phyloP scores from a whole-genome alignment of 2,797 vertebrate genomes.

The Eremophila alpestris region DNA sequence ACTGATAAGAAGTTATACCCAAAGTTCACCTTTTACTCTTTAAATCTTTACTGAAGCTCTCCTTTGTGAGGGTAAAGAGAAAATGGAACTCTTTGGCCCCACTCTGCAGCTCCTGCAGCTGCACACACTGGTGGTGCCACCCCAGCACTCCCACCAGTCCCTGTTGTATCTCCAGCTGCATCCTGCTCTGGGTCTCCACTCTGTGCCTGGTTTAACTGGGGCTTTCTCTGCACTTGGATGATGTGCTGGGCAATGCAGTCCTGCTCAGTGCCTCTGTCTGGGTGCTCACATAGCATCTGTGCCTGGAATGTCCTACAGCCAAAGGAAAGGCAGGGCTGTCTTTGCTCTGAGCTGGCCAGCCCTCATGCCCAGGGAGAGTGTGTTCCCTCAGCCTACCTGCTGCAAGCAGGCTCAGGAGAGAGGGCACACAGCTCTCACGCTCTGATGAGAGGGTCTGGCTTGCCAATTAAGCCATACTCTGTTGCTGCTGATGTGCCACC shows the following conservation, averaged over 20 bases:
- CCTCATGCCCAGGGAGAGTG: rapidly evolving
- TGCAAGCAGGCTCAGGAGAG: background rate
- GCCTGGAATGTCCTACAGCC: background rate
- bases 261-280: too few species aligned
- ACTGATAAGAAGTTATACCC: background rate
- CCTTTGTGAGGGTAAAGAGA: background rate
- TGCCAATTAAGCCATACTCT: background rate
- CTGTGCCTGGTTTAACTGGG: background rate
- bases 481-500: background rate
- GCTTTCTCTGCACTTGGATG: too few species aligned
- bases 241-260: rapidly evolving
- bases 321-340: background rate
- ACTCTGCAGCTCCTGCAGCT: background rate
- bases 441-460: background rate
- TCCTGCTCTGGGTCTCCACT: background rate
- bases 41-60: background rate
- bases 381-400: background rate
- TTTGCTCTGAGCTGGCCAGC: rapidly evolving
- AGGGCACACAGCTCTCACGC: background rate
- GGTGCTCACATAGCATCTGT: rapidly evolving
- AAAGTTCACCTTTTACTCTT: background rate
- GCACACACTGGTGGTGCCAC: rapidly evolving
- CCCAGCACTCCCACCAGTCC: rapidly evolving
- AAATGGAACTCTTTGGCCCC: background rate
- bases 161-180: rapidly evolving